Evolutionary conservation across 2,797 vertebrate genomes (phyloP), one percentile per base, ranked within the genome.

Genomic region (Aphelocoma californica): DNA sequence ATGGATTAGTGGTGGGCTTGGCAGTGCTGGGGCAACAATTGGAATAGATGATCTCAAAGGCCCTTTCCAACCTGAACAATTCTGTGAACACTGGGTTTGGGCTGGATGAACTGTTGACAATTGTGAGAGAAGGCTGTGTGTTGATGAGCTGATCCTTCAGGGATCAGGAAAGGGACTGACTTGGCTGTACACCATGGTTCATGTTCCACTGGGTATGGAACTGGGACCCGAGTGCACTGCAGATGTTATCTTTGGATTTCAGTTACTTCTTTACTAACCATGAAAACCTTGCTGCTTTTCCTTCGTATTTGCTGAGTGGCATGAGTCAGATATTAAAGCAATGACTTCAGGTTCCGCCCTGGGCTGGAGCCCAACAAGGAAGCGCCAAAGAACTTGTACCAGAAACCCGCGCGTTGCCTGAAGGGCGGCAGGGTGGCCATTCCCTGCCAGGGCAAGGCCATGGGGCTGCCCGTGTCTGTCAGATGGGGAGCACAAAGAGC

Each of bases 201-300:
- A 0, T 54, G 38, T 88, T 91, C 75, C 42, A 29, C 79, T 62
- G 92, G 70, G 21, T 86, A n/a, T 72, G 82, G 29, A 71, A 36
- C 44, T 81, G 77, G 81, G 57, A 45, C 21, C 8, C 1, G 7
- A 91, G 44, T 10, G 21, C 23, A 3, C 47, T 66, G 82, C 82
- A 96, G 94, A 92, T 96, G 91, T 94, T 89, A n/a, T 86, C 82
- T 91, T 85, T 93, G 93, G 72, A 84, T 81, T 95, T 78, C 47
- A 66, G 51, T 74, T 58, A 40, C 60, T 95, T 92, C 85, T 84
- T 81, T 44, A 6, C 77, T 71, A n/a, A 36, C 81, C 69, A 36
- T 67, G 42, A 83, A 77, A 74, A 54, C n/a, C 32, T 53, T 32
- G 32, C 86, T 72, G 81, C 75, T 94, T 86, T 91, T 67, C 81